Conservation (phyloP, 2,888 invertebrate species). For the Empis livida region DNA sequence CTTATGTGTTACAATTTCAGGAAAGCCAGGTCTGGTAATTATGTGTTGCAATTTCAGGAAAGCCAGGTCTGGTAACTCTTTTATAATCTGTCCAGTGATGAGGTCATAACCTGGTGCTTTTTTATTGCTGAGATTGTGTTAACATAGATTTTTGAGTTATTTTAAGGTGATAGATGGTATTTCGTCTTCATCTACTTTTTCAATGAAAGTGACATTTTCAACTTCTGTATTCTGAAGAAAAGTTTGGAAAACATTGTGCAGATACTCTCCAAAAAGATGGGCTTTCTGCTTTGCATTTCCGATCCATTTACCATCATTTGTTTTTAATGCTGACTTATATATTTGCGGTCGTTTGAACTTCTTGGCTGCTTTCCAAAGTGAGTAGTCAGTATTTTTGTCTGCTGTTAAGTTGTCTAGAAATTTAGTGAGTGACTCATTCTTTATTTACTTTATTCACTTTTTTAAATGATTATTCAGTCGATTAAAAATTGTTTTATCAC, state of each 20-base stretch:
- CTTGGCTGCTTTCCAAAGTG: not conserved
- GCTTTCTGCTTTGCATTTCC: not conserved
- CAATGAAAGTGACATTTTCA: not conserved
- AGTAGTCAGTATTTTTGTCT: not conserved
- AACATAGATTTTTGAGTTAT: not conserved
- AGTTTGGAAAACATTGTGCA: not conserved
- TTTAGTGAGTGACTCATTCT: not conserved
- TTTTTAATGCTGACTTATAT: not conserved
- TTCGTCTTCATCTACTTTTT: not conserved
- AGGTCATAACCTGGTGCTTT: no score
- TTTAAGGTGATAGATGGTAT: not conserved
- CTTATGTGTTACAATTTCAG: no score
- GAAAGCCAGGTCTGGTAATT: no score
- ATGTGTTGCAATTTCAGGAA: no score
- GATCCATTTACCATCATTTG: conserved; percentile 1
- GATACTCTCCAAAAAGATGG: not conserved
- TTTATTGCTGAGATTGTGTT: no score
- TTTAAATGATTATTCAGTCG: not conserved
- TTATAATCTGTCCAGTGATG: no score
- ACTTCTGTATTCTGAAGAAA: not conserved
- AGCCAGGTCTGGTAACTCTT: no score
- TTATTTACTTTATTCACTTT: not conserved
- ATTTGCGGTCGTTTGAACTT: not conserved
- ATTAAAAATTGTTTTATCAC: not conserved
- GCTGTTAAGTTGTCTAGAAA: not conserved